Percentiles rank a stretch among this genome's conserved stretches.
phyloP scores from a whole-genome alignment of 2,797 vertebrate genomes.

The Rhodeus uyekii region DNA sequence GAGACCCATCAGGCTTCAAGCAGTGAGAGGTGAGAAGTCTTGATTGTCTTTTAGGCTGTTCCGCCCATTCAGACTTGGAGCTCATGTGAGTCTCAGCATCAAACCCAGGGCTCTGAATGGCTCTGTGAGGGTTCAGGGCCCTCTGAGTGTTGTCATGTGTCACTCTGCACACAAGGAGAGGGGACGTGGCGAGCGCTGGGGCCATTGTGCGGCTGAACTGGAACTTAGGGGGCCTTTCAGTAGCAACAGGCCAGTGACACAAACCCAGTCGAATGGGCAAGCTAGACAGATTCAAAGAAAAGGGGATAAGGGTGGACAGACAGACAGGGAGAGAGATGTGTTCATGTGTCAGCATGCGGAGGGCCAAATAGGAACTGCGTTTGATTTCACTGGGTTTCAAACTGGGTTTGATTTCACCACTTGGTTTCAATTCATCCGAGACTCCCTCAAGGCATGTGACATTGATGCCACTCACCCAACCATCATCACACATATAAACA shows the following conservation, averaged over 20 bases:
- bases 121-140: slow-evolving; percentile 21
- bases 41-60: slow-evolving; percentile 23
- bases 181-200: slow-evolving; percentile 26
- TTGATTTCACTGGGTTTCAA: too few species aligned
- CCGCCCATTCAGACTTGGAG: slow-evolving; percentile 20
- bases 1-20: neutral
- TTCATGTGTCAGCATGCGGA: slow-evolving; percentile 50
- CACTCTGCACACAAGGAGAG: slow-evolving; percentile 21
- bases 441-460: slow-evolving; percentile 54
- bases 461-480: slow-evolving; percentile 38
- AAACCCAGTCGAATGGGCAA: slow-evolving; percentile 26
- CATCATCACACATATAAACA: slow-evolving; percentile 17
- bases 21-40: neutral
- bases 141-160: slow-evolving; percentile 32
- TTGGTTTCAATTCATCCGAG: slow-evolving; percentile 52
- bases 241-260: slow-evolving; percentile 43
- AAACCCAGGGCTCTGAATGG: slow-evolving; percentile 22
- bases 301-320: slow-evolving; percentile 15
- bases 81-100: slow-evolving; percentile 40
- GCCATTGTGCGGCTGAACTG: slow-evolving; percentile 20
- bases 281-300: slow-evolving; percentile 50
- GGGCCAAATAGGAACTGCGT: slow-evolving; percentile 51
- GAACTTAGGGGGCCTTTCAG: slow-evolving; percentile 27
- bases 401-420: slow-evolving; percentile 51
- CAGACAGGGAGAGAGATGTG: slow-evolving; percentile 38